Evolutionary conservation across 1,140 invertebrate genomes (phyloP).

Genomic region (Orchestia grillus): DNA sequence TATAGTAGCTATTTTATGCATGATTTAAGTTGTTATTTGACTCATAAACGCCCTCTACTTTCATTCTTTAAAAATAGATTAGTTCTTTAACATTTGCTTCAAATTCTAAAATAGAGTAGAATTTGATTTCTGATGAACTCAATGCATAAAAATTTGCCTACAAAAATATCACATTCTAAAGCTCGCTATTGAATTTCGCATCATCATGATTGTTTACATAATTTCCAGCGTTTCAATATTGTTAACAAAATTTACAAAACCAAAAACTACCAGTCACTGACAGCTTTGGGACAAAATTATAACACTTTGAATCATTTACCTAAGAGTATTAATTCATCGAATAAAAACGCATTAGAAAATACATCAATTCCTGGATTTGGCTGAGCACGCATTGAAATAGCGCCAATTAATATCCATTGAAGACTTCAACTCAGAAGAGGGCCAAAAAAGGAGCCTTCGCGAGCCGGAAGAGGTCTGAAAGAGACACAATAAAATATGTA

Average conservation of each 20-base stretch:
- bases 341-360: not conserved
- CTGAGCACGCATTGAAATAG: not conserved
- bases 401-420: not conserved
- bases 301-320: not conserved
- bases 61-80: no score
- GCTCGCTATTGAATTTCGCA: no score
- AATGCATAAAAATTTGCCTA: no score
- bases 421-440: not conserved
- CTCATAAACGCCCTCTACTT: no score
- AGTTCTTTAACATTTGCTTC: no score
- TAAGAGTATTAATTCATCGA: not conserved
- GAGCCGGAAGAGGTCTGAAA: constrained; percentile 35
- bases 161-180: no score
- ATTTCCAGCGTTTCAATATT: no score
- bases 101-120: no score
- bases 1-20: no score
- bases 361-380: not conserved
- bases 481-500: constrained; percentile 57
- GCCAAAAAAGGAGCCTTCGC: not conserved
- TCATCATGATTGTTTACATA: no score
- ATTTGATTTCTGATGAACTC: no score
- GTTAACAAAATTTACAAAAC: not conserved
- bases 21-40: no score
- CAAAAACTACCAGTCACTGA: not conserved
- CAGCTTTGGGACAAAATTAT: not conserved